Base-by-base conservation (phyloP, 2,113 vertebrate genomes). In the Poecilia latipinna region DNA sequence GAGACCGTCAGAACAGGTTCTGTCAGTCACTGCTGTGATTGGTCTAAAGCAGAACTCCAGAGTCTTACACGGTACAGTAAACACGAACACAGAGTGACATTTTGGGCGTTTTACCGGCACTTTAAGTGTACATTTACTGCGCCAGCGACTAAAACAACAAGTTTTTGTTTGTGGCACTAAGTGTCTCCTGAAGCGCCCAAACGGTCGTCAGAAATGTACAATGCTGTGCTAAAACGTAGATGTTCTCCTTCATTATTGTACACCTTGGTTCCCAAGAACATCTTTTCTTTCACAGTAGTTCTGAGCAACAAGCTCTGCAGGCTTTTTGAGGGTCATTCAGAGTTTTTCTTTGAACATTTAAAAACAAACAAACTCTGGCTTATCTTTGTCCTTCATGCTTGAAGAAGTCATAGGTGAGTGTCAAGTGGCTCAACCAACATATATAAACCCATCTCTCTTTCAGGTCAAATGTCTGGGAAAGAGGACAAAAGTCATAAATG, bases 1-100 rank as follows among this genome's bases (percentile, higher is more conserved):
- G 78, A 15, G 81, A 87, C 60, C 7, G 26, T 82, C 67, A 31
- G 67, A 89, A 82, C 91, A 71, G 89, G 93, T 86, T 91, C 60
- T 75, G 70, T 84, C 33, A 72, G 90, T 79, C 82, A 29, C 37
- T 72, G 31, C 51, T 74, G 61, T 83, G 79, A 75, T 67, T 66
- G n/a, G 51, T 72, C 61, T 70, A 74, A 89, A 70, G 89, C 65
- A 78, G 67, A 83, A 90, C 88, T 88, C 88, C 90, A 80, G 42
- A 35, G 74, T 68, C 74, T 74, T 84, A 62, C 79, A 83, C 77
- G 88, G 78, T 77, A 82, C 73, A 72, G 32, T 84, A 82, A 74
- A 75, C 86, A 72, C 73, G 69, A 88, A 87, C 70, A 74, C 54
- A 61, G 32, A 80, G 74, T 65, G 70, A 75, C 69, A 77, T 80